Evolutionary conservation across 2,113 vertebrate species (phyloP), one percentile per base, ranked within the genome.

Genomic region (Strix aluco): DNA sequence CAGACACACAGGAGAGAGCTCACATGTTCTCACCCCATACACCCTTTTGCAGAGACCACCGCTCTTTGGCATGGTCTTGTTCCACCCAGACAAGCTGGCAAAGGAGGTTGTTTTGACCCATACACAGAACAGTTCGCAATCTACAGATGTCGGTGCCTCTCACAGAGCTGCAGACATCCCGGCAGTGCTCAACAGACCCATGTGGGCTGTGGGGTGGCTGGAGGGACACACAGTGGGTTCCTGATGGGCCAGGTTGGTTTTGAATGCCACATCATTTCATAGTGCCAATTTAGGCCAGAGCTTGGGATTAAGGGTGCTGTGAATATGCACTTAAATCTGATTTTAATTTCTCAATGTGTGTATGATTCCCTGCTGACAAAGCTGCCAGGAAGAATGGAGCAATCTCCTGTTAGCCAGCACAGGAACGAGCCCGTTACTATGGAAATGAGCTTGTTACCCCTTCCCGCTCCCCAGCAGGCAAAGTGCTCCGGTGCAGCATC

Each of bases 381-480:
- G 67, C 95, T 46, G 52, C 66, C 1, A 15, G 65, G 62, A 83
- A 58, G 88, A 87, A 91, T 67, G 40, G 83, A 62, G 66, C 83
- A 21, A 4, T 26, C 90, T 72, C 87, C 26, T 8, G 3, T 61
- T 75, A 10, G 57, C 63, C 25, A 2, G 58, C 13, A 23, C 54
- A n/a, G 78, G 74, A 95, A 85, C 1, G 15, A 95, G 67, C 61
- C 90, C 4, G 91, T 98, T 96, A 57, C 97, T 92, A 96, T 96
- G 96, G 97, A 95, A 97, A 98, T 94, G 57, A 85, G 84, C 90
- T 81, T 79, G 81, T 89, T 90, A 86, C 82, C 96, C 73, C 93
- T 94, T 85, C 80, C 63, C 0, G 18, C 46, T 81, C 29, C 80
- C 94, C 44, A 10, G 89, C 74, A 79, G 58, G 72, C 57, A 23